These are phyloP conservation scores for Notechis scutatus DNA, from an alignment of 2,113 vertebrate species.

Conservation along the genomic window DNA sequence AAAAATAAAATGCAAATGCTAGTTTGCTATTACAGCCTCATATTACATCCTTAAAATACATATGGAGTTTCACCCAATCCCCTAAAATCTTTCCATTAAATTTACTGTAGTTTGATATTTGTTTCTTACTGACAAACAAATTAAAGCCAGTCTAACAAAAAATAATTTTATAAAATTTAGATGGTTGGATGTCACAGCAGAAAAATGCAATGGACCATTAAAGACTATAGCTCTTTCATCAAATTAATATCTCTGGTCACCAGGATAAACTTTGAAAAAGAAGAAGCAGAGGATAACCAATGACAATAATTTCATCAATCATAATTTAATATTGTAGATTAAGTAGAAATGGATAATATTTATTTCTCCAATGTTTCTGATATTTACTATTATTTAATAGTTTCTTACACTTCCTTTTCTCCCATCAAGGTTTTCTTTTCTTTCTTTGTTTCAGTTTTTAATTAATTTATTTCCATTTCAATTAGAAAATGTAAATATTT, in stretches of 20 bases:
- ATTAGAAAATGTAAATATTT: conserved; percentile 14
- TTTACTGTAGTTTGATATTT: background rate
- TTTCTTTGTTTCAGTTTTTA: conserved; percentile 25
- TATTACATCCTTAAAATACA: background rate
- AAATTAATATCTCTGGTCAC: background rate
- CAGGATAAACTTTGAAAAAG: background rate
- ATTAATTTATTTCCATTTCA: conserved; percentile 28
- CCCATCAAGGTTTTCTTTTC: conserved; percentile 10
- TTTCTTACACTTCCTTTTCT: background rate
- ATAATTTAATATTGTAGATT: conserved; percentile 18
- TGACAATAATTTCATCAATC: conserved; percentile 18
- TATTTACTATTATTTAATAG: conserved; percentile 17
- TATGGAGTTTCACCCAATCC: background rate
- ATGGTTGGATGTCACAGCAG: background rate
- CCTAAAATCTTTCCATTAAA: fast-evolving
- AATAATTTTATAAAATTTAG: background rate
- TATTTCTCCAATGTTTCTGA: conserved; percentile 22
- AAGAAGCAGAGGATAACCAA: conserved; percentile 1
- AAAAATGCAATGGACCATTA: background rate
- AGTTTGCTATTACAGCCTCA: background rate
- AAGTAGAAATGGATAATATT: conserved; percentile 2
- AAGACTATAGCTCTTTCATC: background rate
- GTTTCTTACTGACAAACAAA: background rate
- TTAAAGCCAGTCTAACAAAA: background rate
- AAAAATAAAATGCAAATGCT: background rate